These are phyloP conservation scores for Drosophila watanabei DNA, from an alignment of 1,140 invertebrate species.

Conservation along the genomic window DNA sequence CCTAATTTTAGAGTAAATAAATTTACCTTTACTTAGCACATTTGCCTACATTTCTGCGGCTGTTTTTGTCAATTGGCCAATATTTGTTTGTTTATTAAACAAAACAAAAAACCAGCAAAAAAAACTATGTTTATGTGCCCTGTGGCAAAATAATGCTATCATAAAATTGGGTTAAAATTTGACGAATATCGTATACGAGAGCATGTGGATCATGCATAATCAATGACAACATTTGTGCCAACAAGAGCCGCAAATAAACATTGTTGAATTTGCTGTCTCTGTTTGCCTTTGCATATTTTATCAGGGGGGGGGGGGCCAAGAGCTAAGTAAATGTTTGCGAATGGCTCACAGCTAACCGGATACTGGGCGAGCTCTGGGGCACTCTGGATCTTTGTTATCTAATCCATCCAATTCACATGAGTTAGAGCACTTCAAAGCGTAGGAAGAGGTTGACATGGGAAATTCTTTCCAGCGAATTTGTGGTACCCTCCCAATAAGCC, in stretches of 20 bases:
- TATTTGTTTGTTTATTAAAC: slow-evolving; percentile 30
- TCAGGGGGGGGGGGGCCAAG: slow-evolving; percentile 37
- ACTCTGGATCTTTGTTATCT: slow-evolving; percentile 51
- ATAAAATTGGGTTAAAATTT: slow-evolving; percentile 52
- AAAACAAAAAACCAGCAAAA: background rate
- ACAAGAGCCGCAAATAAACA: slow-evolving; percentile 55
- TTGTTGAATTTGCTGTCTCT: slow-evolving; percentile 38
- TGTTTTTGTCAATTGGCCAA: slow-evolving; percentile 36
- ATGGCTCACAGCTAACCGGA: slow-evolving; percentile 50
- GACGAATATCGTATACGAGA: slow-evolving; percentile 20
- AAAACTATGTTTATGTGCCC: slow-evolving; percentile 7
- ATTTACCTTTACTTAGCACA: slow-evolving; percentile 48
- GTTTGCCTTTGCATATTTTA: slow-evolving; percentile 49
- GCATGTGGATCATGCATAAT: slow-evolving; percentile 53
- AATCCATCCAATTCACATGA: slow-evolving; percentile 42
- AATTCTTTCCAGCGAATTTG: slow-evolving; percentile 15
- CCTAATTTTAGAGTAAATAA: slow-evolving; percentile 22
- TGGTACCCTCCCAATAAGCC: slow-evolving; percentile 4
- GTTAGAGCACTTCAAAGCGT: slow-evolving; percentile 15
- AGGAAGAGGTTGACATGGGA: slow-evolving; percentile 1
- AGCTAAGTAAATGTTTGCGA: slow-evolving; percentile 54
- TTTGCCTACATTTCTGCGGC: slow-evolving; percentile 28
- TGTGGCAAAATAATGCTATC: slow-evolving; percentile 14
- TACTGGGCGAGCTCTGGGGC: slow-evolving; percentile 32
- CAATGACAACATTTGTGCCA: slow-evolving; percentile 52